A percentile compares a stretch with the other conserved stretches of the same genome.
phyloP scores from a whole-genome alignment of 2,113 vertebrate genomes.

The Sapayoa aenigma region DNA sequence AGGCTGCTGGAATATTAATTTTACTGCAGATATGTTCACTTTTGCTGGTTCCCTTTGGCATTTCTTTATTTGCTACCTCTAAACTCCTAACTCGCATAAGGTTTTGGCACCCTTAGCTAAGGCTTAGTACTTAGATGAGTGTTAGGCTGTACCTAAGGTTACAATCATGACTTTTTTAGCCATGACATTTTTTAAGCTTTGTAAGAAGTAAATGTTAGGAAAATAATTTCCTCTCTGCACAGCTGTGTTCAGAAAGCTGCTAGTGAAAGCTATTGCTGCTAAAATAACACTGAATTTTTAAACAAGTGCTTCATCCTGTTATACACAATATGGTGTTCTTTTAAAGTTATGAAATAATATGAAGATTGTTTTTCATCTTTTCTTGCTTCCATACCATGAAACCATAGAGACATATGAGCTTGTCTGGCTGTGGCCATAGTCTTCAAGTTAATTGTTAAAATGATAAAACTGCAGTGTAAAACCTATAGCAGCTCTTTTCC shows the following conservation, averaged over 20 bases:
- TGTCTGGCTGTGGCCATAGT: neutral
- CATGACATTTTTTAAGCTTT: constrained; percentile 48
- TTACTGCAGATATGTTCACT: neutral
- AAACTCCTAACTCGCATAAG: neutral
- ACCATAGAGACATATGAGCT: neutral
- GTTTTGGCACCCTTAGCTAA: neutral
- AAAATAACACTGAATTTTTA: constrained; percentile 55
- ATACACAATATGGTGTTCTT: neutral
- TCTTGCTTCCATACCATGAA: neutral
- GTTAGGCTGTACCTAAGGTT: neutral
- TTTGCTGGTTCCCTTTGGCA: neutral
- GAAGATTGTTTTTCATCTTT: neutral
- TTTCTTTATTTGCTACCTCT: neutral
- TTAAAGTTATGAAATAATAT: neutral
- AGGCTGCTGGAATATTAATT: constrained; percentile 12
- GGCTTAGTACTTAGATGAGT: neutral
- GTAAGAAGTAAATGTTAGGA: constrained; percentile 45
- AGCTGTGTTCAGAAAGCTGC: constrained; percentile 41
- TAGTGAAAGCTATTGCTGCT: constrained; percentile 22
- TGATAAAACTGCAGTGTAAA: neutral
- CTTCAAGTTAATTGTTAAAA: neutral
- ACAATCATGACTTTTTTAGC: neutral
- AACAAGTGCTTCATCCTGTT: neutral
- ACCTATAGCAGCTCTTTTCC: neutral
- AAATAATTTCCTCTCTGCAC: constrained; percentile 4